Evolutionary conservation across 1,140 invertebrate genomes (phyloP).

Genomic region (Drosophila cardini): DNA sequence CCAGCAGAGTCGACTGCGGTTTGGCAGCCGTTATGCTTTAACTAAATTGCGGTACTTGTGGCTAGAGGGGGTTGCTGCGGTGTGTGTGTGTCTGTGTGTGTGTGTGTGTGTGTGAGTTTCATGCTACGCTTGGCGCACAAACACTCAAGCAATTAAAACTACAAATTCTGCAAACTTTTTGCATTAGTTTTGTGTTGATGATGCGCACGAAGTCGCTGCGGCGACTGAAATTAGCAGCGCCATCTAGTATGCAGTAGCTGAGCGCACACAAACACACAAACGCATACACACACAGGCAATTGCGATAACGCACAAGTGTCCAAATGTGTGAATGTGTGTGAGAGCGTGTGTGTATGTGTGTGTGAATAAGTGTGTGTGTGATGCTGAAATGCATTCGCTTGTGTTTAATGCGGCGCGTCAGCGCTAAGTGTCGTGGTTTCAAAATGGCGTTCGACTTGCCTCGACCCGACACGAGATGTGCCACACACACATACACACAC

Average conservation of each 20-base stretch:
- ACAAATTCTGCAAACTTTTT: conserved; percentile 77
- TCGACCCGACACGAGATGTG: conserved; percentile 36
- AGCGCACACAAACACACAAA: conserved; percentile 30
- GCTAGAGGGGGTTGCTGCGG: conserved; percentile 21
- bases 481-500: background rate
- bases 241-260: conserved; percentile 55
- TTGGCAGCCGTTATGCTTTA: conserved; percentile 74
- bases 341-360: background rate
- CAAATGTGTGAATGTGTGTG: conserved; percentile 7
- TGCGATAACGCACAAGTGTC: background rate
- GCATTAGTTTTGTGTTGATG: conserved; percentile 79
- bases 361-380: background rate
- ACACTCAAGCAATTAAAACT: conserved; percentile 82
- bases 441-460: conserved; percentile 68
- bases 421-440: conserved; percentile 76
- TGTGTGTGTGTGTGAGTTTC: conserved; percentile 41
- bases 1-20: conserved; percentile 51
- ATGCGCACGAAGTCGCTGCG: conserved; percentile 64
- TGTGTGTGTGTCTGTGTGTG: conserved; percentile 1
- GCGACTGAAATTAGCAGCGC: conserved; percentile 68
- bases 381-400: conserved; percentile 58
- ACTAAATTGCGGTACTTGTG: conserved; percentile 78
- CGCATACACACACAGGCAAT: conserved; percentile 4
- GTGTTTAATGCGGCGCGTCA: conserved; percentile 75
- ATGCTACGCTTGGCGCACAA: conserved; percentile 46